phyloP scores from a whole-genome alignment of 2,113 vertebrate species.

The Callaeas wilsoni region DNA sequence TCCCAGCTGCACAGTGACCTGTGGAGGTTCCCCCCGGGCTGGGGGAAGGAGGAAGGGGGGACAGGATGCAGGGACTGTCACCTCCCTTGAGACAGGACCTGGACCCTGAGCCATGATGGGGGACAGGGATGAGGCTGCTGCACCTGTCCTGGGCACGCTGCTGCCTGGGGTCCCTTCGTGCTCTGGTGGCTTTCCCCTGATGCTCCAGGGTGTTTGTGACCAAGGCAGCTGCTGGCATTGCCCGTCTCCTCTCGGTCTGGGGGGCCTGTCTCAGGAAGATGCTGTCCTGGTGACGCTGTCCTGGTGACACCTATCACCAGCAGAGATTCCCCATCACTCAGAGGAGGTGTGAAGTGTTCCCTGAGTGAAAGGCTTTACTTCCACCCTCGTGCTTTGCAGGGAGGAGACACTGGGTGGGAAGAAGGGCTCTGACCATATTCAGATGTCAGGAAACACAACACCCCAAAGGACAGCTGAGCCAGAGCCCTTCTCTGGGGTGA shows the following conservation, averaged over 20 bases:
- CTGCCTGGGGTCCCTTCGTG: not conserved
- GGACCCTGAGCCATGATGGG: not conserved
- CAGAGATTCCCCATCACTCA: not conserved
- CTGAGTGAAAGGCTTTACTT: not conserved
- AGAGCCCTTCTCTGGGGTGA: not conserved
- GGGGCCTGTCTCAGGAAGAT: not conserved
- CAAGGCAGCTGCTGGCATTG: not conserved
- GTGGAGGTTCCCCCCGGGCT: accelerated
- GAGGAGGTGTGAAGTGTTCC: not conserved
- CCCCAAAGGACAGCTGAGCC: not conserved
- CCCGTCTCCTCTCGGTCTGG: not conserved
- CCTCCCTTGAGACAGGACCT: not conserved
- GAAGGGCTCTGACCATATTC: not conserved
- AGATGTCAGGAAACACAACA: not conserved
- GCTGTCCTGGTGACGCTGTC: not conserved
- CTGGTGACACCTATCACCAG: not conserved
- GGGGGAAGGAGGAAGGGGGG: not conserved
- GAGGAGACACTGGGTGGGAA: not conserved
- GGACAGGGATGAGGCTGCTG: not conserved
- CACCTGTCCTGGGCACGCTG: not conserved
- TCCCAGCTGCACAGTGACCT: not conserved
- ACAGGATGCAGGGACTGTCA: not conserved
- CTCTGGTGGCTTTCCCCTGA: not conserved
- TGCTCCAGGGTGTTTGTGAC: not conserved
- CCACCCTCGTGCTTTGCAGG: not conserved